A percentile compares a stretch with the other conserved stretches of the same genome.
These are phyloP conservation scores for Sitta europaea DNA, from an alignment of 2,113 vertebrate species.

Conservation along the genomic window DNA sequence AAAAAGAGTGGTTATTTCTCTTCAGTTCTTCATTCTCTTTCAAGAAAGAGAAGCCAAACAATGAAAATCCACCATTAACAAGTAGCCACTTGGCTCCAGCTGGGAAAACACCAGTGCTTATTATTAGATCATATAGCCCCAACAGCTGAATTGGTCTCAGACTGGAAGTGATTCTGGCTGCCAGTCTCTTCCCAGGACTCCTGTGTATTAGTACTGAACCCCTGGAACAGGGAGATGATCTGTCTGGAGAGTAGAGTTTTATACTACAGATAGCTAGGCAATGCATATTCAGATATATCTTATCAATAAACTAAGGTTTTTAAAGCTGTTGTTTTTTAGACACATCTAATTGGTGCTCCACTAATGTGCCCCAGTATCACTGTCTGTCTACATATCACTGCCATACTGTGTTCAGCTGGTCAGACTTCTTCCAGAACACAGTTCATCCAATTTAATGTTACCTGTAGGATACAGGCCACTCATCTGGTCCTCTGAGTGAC, in stretches of 20 bases:
- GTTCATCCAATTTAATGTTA: neutral
- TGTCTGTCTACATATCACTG: neutral
- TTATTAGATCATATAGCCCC: neutral
- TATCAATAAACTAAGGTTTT: neutral
- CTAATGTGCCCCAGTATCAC: neutral
- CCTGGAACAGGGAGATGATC: neutral
- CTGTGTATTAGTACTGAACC: neutral
- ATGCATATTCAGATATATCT: neutral
- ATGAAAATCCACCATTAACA: neutral
- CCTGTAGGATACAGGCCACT: neutral
- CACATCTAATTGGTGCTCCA: neutral
- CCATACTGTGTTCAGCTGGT: neutral
- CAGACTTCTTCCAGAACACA: neutral
- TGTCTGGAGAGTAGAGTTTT: neutral
- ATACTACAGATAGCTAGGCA: neutral
- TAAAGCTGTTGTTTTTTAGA: neutral
- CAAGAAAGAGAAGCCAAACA: neutral
- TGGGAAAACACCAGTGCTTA: neutral
- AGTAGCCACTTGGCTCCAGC: neutral
- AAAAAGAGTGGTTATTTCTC: neutral
- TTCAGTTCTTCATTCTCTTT: neutral
- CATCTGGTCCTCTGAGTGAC: neutral
- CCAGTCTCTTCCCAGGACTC: neutral
- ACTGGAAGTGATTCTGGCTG: neutral
- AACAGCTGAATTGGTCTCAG: neutral